Evolutionary conservation across 2,888 invertebrate genomes (phyloP).

Genomic region (Agriopis marginaria): DNA sequence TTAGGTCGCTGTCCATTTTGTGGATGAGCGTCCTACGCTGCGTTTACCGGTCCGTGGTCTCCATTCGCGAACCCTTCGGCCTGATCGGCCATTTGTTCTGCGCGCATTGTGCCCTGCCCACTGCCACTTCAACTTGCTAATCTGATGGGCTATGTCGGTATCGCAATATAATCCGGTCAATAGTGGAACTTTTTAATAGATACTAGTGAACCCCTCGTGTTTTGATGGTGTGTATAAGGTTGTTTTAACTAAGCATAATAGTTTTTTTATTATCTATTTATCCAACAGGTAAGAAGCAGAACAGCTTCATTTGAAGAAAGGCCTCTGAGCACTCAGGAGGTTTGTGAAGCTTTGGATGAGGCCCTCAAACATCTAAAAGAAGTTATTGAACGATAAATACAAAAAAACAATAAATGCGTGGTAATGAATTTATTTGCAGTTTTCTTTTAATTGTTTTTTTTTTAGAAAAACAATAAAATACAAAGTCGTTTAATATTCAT

Average conservation of each 20-base stretch:
- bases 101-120: no score
- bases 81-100: no score
- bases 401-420: background rate
- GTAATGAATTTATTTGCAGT: conserved; percentile 4
- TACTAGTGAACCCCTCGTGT: background rate
- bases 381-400: conserved; percentile 70
- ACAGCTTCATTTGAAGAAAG: conserved; percentile 69
- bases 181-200: background rate
- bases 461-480: no score
- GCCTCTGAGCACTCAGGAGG: conserved; percentile 72
- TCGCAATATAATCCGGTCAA: no score
- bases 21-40: no score
- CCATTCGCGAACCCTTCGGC: no score
- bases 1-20: no score
- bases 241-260: background rate
- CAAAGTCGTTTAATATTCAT: no score
- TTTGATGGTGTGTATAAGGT: background rate
- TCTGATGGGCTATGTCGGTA: no score
- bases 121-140: no score
- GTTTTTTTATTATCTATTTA: background rate
- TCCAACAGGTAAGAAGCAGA: conserved; percentile 57
- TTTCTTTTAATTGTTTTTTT: no score
- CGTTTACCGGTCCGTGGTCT: no score
- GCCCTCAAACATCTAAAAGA: conserved; percentile 80
- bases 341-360: conserved; percentile 76